Base-by-base conservation (phyloP, 2,797 vertebrate species). In the Novumbra hubbsi region DNA sequence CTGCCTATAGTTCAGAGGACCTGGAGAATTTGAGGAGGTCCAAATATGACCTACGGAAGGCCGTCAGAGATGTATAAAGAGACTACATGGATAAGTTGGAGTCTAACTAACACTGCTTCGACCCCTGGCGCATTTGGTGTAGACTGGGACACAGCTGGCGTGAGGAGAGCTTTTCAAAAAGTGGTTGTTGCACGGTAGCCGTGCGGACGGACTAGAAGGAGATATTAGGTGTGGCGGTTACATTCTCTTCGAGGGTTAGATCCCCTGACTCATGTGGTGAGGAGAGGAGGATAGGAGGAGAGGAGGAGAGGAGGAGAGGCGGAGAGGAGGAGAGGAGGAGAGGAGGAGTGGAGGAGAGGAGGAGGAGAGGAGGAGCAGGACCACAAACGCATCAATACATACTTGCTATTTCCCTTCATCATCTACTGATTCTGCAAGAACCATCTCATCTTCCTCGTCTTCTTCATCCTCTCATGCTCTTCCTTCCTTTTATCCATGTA, bases 191-290 rank as follows among this genome's bases (percentile, higher is more conserved):
- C 60, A 75, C 60, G 34, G 71, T 64, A 72, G 17, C 19, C 3
- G 19, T n/a, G 12, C 14, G 27, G 76, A 21, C 5, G 28, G 60
- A 24, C 27, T 9, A 63, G 60, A 55, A 79, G 19, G 73, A 68
- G 72, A 73, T 81, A 81, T 72, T 78, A 70, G 71, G 63, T 80
- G 75, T 78, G 77, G 77, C 83, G 80, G 81, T 70, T 66, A 50
- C 16, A 21, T 50, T 64, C 75, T 65, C 77, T 75, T 73, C 79
- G 79, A 85, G 76, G 74, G 63, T 68, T 41, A 76, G 72, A 68
- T 72, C 65, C 52, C 1, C 32, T 81, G 79, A 81, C 79, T 83
- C 76, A 63, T 74, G 9, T 24, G 74, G 65, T 69, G 75, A 72
- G 71, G 38, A 60, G 52, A 55, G 64, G 41, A 74, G 21, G 2